Evolutionary conservation across 2,888 invertebrate genomes (phyloP), one percentile per base, ranked within the genome.

Genomic region (Meteorus cinctellus): DNA sequence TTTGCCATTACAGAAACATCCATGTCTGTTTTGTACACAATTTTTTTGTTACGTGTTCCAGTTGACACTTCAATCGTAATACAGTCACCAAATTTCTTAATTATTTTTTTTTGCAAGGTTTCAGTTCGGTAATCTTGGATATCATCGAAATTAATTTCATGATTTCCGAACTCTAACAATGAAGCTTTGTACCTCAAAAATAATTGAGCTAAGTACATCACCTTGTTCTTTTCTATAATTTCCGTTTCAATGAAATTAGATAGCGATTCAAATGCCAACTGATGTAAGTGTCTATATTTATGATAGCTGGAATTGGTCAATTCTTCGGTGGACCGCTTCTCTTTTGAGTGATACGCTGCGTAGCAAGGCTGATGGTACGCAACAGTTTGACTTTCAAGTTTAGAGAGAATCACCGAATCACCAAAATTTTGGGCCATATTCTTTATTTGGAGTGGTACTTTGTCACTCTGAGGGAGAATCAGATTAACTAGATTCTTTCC

Each of bases 11-110:
- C 71, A 60, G 82, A 82, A 27, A 82, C 59, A 74, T 82, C 81
- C 45, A 84, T 83, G 74, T 83, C 80, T 72, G 76, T 79, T 77
- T 81, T 81, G 74, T 83, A 83, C 6, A 84, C 72, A 77, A 84
- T 83, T 83, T 80, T 81, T 77, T 71, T 68, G 48, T 77, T 16
- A 65, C 70, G 74, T 77, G 66, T 41, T 51, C 78, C 82, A 51
- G 74, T 77, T 55, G 83, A 82, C 67, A 81, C 79, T 81, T 82
- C 77, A 63, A 79, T 77, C n/a, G 71, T 80, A 59, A 84, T 48
- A 79, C 78, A 76, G 75, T 83, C 81, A 79, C 79, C 82, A 82
- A 83, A 84, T 60, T 75, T 72, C 74, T 76, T 79, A 62, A 77
- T 29, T 55, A 80, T 74, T 81, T 83, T 85, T 68, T 81, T 80